phyloP scores from a whole-genome alignment of 2,797 vertebrate genomes.

The Lindbergichthys nudifrons region DNA sequence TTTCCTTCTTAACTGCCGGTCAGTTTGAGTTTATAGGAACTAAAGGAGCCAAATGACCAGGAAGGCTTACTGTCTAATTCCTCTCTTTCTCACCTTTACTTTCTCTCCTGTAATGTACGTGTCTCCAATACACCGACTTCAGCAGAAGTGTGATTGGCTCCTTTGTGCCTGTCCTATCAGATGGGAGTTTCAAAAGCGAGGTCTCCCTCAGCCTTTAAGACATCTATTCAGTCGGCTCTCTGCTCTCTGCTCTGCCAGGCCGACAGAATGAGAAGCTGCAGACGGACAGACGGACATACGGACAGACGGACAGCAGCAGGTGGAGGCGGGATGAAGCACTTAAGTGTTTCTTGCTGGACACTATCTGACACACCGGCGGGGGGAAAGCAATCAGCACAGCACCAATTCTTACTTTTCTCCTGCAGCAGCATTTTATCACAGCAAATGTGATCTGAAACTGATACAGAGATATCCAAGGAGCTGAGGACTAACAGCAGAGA shows the following conservation, averaged over 20 bases:
- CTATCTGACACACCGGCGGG: constrained; percentile 65
- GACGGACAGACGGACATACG: constrained; percentile 48
- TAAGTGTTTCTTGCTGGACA: constrained; percentile 61
- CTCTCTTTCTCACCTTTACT: constrained; percentile 51
- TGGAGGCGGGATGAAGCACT: constrained; percentile 61
- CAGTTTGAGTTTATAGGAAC: constrained; percentile 34
- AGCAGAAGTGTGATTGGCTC: constrained; percentile 72
- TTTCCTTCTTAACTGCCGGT: constrained; percentile 30
- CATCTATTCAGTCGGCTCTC: constrained; percentile 45
- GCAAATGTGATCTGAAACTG: constrained; percentile 71
- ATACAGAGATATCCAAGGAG: constrained; percentile 62
- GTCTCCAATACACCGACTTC: constrained; percentile 68
- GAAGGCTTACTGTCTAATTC: constrained; percentile 40
- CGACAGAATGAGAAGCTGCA: constrained; percentile 56
- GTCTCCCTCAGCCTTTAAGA: constrained; percentile 55
- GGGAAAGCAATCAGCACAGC: constrained; percentile 70
- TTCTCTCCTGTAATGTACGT: constrained; percentile 59
- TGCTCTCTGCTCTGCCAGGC: constrained; percentile 33
- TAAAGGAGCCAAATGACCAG: constrained; percentile 19
- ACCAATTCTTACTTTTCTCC: constrained; percentile 61
- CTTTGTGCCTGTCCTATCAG: constrained; percentile 71
- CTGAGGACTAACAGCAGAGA: constrained; percentile 49
- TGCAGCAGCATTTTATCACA: constrained; percentile 71
- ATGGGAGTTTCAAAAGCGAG: constrained; percentile 60
- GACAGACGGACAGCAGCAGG: constrained; percentile 50